Conservation (phyloP, 2,797 vertebrate genomes). For the Spondyliosoma cantharus region DNA sequence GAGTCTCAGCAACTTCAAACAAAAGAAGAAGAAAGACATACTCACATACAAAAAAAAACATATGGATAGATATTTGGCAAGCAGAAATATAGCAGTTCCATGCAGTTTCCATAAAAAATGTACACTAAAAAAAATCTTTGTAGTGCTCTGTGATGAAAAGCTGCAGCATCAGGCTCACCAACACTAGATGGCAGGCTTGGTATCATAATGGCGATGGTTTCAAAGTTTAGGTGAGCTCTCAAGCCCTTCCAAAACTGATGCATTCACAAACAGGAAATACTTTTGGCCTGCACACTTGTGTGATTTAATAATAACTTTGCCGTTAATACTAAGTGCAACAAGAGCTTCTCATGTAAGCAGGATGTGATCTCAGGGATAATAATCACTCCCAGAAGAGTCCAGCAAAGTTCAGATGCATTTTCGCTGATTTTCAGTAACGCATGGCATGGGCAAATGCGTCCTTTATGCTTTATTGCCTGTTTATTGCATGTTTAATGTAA, state of each 20-base stretch:
- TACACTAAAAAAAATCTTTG: background rate
- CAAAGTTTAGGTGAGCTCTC: background rate
- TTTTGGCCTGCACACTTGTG: slow-evolving; percentile 6
- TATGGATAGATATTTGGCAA: slow-evolving; percentile 19
- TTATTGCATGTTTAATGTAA: background rate
- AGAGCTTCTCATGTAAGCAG: background rate
- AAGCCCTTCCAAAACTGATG: slow-evolving; percentile 14
- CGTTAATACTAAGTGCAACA: background rate
- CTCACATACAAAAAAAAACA: slow-evolving; percentile 8
- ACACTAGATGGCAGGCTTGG: slow-evolving; percentile 81
- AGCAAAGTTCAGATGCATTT: background rate
- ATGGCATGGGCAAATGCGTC: background rate
- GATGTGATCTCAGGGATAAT: background rate
- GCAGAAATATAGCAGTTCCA: background rate
- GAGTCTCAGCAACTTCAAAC: slow-evolving; percentile 30
- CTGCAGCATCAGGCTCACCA: slow-evolving; percentile 14
- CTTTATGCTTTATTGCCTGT: background rate
- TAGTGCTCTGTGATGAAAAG: background rate
- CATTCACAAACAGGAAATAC: slow-evolving; percentile 29
- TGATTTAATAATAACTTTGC: slow-evolving; percentile 35
- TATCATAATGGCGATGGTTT: slow-evolving; percentile 28
- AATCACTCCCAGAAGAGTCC: background rate
- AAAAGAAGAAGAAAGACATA: background rate
- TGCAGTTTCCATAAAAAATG: background rate
- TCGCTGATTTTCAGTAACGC: background rate